These are phyloP conservation scores for Zaprionus bogoriensis DNA, from an alignment of 2,888 invertebrate species.

Conservation along the genomic window DNA sequence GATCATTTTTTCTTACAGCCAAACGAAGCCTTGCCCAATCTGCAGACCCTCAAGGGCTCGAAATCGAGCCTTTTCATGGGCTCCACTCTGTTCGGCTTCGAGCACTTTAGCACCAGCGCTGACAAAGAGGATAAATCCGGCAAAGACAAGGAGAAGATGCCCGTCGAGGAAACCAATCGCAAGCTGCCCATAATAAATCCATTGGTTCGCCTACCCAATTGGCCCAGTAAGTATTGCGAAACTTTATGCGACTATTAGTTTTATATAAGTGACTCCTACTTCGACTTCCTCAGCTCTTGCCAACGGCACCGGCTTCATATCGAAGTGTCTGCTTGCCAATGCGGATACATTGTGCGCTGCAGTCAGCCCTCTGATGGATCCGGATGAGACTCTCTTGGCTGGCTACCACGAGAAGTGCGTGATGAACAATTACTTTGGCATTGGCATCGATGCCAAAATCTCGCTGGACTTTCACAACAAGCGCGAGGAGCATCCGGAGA, in stretches of 20 bases:
- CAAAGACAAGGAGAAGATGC: conserved; percentile 79
- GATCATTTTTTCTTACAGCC: conserved; percentile 74
- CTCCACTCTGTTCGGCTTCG: conserved; percentile 81
- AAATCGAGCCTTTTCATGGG: conserved; percentile 84
- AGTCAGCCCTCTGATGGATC: conserved; percentile 97
- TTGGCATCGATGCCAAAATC: conserved; percentile 98
- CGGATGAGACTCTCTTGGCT: conserved; percentile 93
- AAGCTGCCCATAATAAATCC: conserved; percentile 95
- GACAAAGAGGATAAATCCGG: conserved; percentile 81
- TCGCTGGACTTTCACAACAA: conserved; percentile 98
- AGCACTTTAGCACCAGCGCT: conserved; percentile 70
- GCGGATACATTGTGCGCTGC: conserved; percentile 98
- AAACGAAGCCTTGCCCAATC: conserved; percentile 82
- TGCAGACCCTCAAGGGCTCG: conserved; percentile 85
- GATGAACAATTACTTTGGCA: conserved; percentile 99
- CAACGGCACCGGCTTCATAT: conserved; percentile 93
- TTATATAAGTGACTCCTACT: too few relatives aligned
- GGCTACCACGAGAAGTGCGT: conserved; percentile 96
- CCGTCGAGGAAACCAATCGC: conserved; percentile 85
- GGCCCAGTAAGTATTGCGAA: conserved; percentile 89
- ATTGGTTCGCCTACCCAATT: conserved; percentile 91
- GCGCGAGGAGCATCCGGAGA: conserved; percentile 97
- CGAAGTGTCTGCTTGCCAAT: conserved; percentile 96
- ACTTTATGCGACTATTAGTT: background rate
- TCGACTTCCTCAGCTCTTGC: conserved; percentile 77